Evolutionary conservation across 2,888 invertebrate species (phyloP).

Genomic region (Eupithecia pulchellata): DNA sequence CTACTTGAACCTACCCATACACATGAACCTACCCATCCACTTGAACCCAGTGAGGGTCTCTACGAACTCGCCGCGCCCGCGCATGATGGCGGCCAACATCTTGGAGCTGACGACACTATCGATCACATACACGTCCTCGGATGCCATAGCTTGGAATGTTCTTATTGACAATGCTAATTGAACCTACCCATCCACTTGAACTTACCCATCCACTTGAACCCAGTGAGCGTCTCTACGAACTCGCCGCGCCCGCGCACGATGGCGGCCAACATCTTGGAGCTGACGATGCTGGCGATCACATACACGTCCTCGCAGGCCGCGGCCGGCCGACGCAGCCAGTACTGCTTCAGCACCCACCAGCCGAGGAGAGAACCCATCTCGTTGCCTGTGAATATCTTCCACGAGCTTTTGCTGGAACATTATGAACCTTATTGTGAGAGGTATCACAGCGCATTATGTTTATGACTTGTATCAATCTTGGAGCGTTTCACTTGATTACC

Average conservation of each 20-base stretch:
- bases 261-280: conserved; percentile 95
- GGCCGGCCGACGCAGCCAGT: conserved; percentile 71
- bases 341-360: conserved; percentile 94
- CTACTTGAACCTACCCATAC: conserved; percentile 91
- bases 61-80: conserved; percentile 89
- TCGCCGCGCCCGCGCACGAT: conserved; percentile 92
- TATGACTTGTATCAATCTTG: neutral
- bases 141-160: neutral
- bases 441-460: neutral
- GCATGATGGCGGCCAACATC: conserved; percentile 93
- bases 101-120: conserved; percentile 98
- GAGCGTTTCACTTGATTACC: neutral
- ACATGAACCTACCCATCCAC: conserved; percentile 99
- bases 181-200: conserved; percentile 95
- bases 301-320: conserved; percentile 87
- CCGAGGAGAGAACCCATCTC: conserved; percentile 97
- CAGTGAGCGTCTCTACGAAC: conserved; percentile 96
- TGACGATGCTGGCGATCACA: conserved; percentile 97
- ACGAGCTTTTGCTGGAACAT: conserved; percentile 70
- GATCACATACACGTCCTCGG: neutral
- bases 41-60: conserved; percentile 95
- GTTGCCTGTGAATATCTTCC: conserved; percentile 97
- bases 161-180: neutral
- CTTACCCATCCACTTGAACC: conserved; percentile 97
- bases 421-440: neutral